These are phyloP conservation scores for Adineta ricciae DNA, from an alignment of 2,888 invertebrate species.

Conservation along the genomic window DNA sequence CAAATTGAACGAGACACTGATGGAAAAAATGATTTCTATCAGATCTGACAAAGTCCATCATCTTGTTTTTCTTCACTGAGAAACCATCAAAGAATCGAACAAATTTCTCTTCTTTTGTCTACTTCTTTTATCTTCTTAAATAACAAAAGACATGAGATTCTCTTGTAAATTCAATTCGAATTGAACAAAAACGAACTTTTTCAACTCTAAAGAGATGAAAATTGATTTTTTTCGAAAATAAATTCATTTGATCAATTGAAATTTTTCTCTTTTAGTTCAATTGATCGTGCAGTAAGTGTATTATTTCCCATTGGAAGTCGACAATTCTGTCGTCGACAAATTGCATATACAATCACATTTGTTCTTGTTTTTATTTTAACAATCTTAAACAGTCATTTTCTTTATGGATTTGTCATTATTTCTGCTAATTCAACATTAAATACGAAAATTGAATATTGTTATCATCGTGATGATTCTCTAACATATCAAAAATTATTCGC, in stretches of 20 bases:
- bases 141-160: no score
- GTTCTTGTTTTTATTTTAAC: neutral
- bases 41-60: neutral
- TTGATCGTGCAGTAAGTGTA: neutral
- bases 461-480: neutral
- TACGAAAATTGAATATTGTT: neutral
- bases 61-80: neutral
- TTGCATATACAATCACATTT: neutral
- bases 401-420: neutral
- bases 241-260: no score
- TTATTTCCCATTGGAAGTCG: neutral
- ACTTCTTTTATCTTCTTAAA: no score
- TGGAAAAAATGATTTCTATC: neutral
- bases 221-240: no score
- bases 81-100: no score
- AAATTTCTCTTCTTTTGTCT: no score
- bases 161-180: no score
- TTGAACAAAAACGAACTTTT: no score
- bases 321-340: neutral
- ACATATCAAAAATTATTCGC: neutral
- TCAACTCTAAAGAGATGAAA: no score
- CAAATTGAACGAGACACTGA: neutral
- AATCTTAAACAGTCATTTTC: neutral
- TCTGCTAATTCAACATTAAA: neutral
- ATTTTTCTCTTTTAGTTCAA: neutral